A percentile compares a stretch with the other conserved stretches of the same genome.
Conservation (phyloP, 2,888 invertebrate species). For the Omphaloscelis lunosa region DNA sequence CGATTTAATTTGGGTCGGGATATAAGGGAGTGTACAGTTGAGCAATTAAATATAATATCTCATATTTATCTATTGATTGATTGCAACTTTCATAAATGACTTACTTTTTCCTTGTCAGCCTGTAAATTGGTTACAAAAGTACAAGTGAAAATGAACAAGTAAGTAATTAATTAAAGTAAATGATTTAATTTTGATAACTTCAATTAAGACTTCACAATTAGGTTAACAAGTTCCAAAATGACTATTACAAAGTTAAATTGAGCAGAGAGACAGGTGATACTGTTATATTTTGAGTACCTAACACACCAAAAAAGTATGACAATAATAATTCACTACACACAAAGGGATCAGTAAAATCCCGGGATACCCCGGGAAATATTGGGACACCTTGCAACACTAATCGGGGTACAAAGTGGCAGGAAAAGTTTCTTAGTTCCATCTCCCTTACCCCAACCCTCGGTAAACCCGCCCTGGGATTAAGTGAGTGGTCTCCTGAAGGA, state of each 20-base stretch:
- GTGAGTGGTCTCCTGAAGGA: conserved; percentile 69
- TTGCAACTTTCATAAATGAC: neutral
- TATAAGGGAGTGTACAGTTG: neutral
- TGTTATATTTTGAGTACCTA: neutral
- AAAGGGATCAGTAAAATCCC: conserved; percentile 30
- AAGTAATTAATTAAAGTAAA: neutral
- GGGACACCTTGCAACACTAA: conserved; percentile 65
- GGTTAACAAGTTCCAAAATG: neutral
- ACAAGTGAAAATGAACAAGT: neutral
- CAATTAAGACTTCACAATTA: neutral
- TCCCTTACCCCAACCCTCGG: conserved; percentile 64
- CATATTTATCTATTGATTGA: too few relatives aligned
- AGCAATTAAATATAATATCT: neutral
- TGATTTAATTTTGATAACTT: neutral
- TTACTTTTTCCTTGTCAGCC: neutral
- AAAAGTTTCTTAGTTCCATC: conserved; percentile 68
- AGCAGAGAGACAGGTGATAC: neutral
- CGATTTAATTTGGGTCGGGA: neutral
- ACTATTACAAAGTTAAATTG: conserved; percentile 4
- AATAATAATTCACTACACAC: conserved; percentile 14
- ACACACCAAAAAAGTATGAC: too few relatives aligned
- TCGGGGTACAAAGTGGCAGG: conserved; percentile 71
- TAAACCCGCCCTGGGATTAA: conserved; percentile 68
- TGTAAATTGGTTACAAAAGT: neutral
- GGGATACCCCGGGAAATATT: conserved; percentile 44